Base-by-base conservation (phyloP, 2,113 vertebrate species). In the Syrrhaptes paradoxus region DNA sequence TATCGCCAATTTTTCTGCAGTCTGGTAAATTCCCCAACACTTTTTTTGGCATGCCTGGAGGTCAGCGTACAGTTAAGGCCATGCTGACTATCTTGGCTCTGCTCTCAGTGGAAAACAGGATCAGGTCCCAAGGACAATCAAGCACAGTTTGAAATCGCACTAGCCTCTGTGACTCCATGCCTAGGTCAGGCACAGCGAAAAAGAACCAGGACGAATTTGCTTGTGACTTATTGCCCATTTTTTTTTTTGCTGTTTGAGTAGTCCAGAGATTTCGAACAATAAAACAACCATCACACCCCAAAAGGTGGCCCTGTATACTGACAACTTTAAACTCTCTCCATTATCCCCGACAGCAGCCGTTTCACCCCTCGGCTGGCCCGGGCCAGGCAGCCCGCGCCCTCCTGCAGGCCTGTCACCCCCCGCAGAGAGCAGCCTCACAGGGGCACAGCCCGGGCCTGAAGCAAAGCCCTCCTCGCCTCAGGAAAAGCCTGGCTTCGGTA, bases 81-180 rank as follows among this genome's bases (percentile, higher is more conserved):
- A 32, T 0, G 17, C 15, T 16, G 29, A 17, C 28, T 6, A 13
- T 2, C 21, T 38, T 7, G 12, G 22, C 36, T 65, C 73, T 28
- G 61, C 28, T 65, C 6, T n/a, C 43, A 36, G 2, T 3, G 31
- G 59, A 34, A 55, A 74, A 34, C 18, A 25, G 15, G 17, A 18
- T 3, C 18, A n/a, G 1, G 7, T 11, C 8, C 38, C 3, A 4
- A 7, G 13, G 46, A 38, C 55, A 10, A 5, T 2, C 26, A n/a
- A 59, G 34, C 9, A 8, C 1, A 21, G n/a, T 7, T 8, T 32
- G 49, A 48, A 57, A 66, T 8, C 2, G 0, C 6, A 17, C 25
- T 29, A 24, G 36, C 31, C 17, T 25, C 13, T 25, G 34, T 1
- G 5, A 41, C 19, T 45, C 5, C 26, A 1, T 1, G 13, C 3